phyloP scores from a whole-genome alignment of 1,140 invertebrate genomes.

The Mya arenaria region DNA sequence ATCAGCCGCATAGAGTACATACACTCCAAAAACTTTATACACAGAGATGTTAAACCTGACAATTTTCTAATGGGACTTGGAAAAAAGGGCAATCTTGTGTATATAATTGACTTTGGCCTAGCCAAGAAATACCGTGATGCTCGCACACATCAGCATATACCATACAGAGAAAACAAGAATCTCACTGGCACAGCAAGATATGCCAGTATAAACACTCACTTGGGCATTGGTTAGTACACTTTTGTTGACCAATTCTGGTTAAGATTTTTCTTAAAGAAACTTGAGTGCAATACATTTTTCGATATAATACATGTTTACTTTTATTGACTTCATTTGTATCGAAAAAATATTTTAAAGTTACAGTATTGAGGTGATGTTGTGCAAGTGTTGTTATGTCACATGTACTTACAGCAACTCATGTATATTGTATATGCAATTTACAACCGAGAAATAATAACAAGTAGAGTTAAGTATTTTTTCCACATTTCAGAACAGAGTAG shows the following conservation, averaged over 20 bases:
- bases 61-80: conserved; percentile 99
- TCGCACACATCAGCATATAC: conserved; percentile 83
- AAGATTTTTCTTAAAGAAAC: too few relatives aligned
- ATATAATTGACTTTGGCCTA: conserved; percentile 87
- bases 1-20: conserved; percentile 98
- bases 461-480: too few relatives aligned
- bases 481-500: conserved; percentile 83
- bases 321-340: too few relatives aligned
- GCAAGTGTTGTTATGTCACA: too few relatives aligned
- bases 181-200: conserved; percentile 84
- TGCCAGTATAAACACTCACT: conserved; percentile 84
- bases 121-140: conserved; percentile 85
- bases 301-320: too few relatives aligned
- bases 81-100: conserved; percentile 86
- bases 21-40: conserved; percentile 98
- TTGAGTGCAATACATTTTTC: too few relatives aligned
- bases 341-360: too few relatives aligned
- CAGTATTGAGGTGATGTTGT: too few relatives aligned
- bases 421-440: too few relatives aligned
- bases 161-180: conserved; percentile 84
- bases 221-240: conserved; percentile 82
- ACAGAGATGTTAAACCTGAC: conserved; percentile 99
- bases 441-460: too few relatives aligned
- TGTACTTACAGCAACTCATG: too few relatives aligned
- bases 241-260: too few relatives aligned